Percentiles rank a stretch among this genome's conserved stretches.
These are phyloP conservation scores for Harpalus rubripes DNA, from an alignment of 2,888 invertebrate genomes.

Conservation along the genomic window DNA sequence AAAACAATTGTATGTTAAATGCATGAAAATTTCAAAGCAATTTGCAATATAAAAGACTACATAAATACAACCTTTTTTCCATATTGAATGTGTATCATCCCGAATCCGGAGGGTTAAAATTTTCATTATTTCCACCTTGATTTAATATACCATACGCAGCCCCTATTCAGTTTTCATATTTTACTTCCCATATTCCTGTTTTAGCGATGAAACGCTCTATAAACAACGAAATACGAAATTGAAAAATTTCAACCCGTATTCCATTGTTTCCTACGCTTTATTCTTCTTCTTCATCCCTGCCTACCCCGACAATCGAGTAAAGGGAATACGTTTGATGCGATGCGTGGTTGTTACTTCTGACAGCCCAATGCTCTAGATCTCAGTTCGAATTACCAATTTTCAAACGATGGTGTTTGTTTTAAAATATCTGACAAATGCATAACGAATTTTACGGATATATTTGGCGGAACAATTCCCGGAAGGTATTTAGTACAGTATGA, in stretches of 20 bases:
- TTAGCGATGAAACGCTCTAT: constrained; percentile 24
- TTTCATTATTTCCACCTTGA: constrained; percentile 15
- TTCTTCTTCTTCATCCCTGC: constrained; percentile 34
- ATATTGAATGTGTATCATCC: not conserved
- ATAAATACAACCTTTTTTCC: not conserved
- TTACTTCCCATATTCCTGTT: constrained; percentile 46
- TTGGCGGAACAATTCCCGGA: not conserved
- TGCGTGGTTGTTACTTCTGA: constrained; percentile 33
- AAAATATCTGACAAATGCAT: constrained; percentile 32
- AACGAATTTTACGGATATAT: constrained; percentile 21
- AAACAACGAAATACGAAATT: constrained; percentile 40
- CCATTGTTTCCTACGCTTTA: constrained; percentile 49
- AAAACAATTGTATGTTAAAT: constrained; percentile 2
- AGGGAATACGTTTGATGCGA: constrained; percentile 23
- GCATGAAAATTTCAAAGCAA: not conserved
- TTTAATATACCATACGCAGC: constrained; percentile 16
- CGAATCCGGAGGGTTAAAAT: not conserved
- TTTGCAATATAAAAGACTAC: not conserved
- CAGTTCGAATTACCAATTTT: constrained; percentile 21
- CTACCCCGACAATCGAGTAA: constrained; percentile 21
- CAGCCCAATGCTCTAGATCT: not conserved
- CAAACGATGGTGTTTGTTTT: constrained; percentile 6
- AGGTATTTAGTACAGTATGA: constrained; percentile 11
- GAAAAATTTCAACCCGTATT: constrained; percentile 47
- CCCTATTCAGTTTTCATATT: constrained; percentile 4